phyloP scores from a whole-genome alignment of 2,888 invertebrate species.

The Ethmia dodecea region DNA sequence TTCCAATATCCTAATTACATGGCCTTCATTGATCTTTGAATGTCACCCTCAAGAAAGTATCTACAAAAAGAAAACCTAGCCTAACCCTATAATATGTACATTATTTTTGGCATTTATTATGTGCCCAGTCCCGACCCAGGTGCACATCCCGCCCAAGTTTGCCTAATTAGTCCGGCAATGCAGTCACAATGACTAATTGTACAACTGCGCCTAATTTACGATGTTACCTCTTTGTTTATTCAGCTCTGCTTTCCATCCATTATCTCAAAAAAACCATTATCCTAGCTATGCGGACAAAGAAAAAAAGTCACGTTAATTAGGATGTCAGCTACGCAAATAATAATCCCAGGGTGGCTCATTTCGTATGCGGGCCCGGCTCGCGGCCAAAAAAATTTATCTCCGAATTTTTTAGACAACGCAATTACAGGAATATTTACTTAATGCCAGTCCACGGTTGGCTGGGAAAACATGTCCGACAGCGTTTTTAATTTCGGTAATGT shows the following conservation, averaged over 20 bases:
- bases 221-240: constrained; percentile 12
- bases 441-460: constrained; percentile 36
- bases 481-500: constrained; percentile 38
- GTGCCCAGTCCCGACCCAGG: too few relatives aligned
- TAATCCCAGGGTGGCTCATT: constrained; percentile 62
- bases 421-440: constrained; percentile 69
- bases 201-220: too few relatives aligned
- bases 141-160: too few relatives aligned
- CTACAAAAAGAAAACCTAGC: constrained; percentile 4
- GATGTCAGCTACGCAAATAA: constrained; percentile 69
- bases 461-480: constrained; percentile 41
- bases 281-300: constrained; percentile 46
- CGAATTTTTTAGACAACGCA: constrained; percentile 61
- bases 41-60: constrained; percentile 1
- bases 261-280: constrained; percentile 44
- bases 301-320: constrained; percentile 68
- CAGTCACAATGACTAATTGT: too few relatives aligned
- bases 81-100: not conserved
- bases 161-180: too few relatives aligned
- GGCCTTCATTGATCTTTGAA: not conserved
- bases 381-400: constrained; percentile 56
- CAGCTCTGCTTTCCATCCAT: constrained; percentile 27
- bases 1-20: too few relatives aligned
- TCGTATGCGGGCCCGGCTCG: constrained; percentile 55
- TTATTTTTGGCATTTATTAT: too few relatives aligned